Evolutionary conservation across 2,797 vertebrate species (phyloP), one percentile per base, ranked within the genome.

Genomic region (Luscinia luscinia): DNA sequence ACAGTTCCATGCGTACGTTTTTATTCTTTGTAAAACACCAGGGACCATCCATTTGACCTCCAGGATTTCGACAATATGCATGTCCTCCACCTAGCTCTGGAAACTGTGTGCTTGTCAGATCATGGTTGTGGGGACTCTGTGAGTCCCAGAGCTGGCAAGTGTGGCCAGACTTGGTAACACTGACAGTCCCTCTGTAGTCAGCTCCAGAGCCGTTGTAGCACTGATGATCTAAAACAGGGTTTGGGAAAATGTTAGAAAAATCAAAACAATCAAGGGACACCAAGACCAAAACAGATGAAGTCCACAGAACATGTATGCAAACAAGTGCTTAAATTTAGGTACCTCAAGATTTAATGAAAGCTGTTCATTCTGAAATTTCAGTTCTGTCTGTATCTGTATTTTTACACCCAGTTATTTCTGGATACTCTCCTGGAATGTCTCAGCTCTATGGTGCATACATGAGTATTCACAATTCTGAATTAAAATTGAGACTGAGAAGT

Each of bases 21-120:
- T 98, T 98, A 96, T 99, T 99, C 96, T 98, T 97, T n/a, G 99
- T 99, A 97, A 99, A 99, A 97, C 99, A 99, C 99, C 99, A 99
- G 7, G 99, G 99, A 5, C 98, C 99, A 93, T 99, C 98, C 99
- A 99, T 99, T 94, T 99, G 98, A 69, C 98, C 99, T 15, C 99
- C 99, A 0, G 99, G 99, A 97, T 99, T 99, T 54, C 99, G 98
- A 88, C 99, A 99, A 96, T 99, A 99, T 2, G 99, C 98, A 54
- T 99, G 99, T 4, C 99, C 98, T 24, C 98, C 98, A 91, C 98
- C 98, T 28, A 99, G 98, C 86, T 99, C 99, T 1, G 99, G 98
- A 94, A 98, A 98, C 34, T 99, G 98, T 15, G 88, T 3, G 26
- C 98, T 97, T 41, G 97, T 98, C 70, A 99, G 95, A 52, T 98